Evolutionary conservation across 2,113 vertebrate species (phyloP), one percentile per base, ranked within the genome.

Genomic region (Cercopithecus mona): DNA sequence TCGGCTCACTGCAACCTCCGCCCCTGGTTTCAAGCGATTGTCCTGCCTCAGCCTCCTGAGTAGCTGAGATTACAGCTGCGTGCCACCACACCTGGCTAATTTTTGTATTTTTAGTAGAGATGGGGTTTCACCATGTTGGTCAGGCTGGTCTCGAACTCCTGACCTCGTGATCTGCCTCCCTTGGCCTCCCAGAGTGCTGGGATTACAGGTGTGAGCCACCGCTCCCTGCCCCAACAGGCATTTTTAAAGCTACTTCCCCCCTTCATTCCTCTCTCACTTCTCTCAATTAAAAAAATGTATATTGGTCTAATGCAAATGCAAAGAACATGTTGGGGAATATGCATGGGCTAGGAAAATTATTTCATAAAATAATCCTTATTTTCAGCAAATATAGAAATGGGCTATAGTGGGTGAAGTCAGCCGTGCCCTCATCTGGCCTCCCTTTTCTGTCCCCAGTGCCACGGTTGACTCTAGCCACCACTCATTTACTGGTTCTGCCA

Each of bases 351-450:
- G 75, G 43, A 82, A 30, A n/a, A 72, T 12, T 22, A n/a, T 45
- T 75, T 72, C 6, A 25, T 52, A 64, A 96, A 52, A 48, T 45
- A 20, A 8, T 43, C 6, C 59, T 55, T 38, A 32, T 57, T 79
- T 55, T 80, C 32, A 43, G 35, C 27, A 66, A 38, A 40, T n/a
- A 40, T 17, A 35, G 68, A 38, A 45, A 50, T 22, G 38, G 40
- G 38, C 79, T 13, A 6, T 8, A 27, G 13, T 35, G 20, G 50
- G 27, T 18, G 10, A 17, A 73, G 17, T 59, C 38, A 8, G n/a
- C 2, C 0, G 18, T 38, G 17, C n/a, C 52, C 25, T 30, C 9
- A 2, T 38, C 35, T 22, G 8, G 25, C 4, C 0, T 12, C 13
- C 17, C n/a, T 52, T 25, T 50, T 43, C 50, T 73, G 52, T 59